These are phyloP conservation scores for Batillaria attramentaria DNA, from an alignment of 1,140 invertebrate species.

Conservation along the genomic window DNA sequence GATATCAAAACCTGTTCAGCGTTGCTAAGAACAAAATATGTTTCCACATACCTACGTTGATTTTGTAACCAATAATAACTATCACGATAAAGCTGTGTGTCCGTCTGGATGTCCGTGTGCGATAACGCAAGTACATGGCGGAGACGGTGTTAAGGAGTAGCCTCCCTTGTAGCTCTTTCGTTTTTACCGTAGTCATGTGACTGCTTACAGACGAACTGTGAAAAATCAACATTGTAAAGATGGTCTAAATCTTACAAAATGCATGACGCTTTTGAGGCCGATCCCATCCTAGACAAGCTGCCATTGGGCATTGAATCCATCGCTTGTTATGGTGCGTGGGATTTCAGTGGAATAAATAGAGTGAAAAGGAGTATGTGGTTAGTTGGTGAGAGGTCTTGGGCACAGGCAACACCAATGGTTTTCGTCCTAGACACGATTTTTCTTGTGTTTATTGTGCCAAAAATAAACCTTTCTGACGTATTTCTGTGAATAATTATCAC, in stretches of 20 bases:
- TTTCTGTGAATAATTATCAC: not conserved
- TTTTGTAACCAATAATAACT: not conserved
- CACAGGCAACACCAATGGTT: not conserved
- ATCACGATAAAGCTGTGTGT: not conserved
- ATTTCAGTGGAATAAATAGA: not conserved
- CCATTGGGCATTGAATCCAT: conserved; percentile 92
- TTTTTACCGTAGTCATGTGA: conserved; percentile 30
- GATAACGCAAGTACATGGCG: not conserved
- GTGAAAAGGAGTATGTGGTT: not conserved
- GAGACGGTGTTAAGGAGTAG: not conserved
- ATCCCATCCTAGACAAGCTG: conserved; percentile 83
- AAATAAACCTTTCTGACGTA: too few relatives aligned
- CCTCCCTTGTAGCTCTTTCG: not conserved
- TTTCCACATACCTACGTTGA: not conserved
- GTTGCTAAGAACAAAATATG: not conserved
- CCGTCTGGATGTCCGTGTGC: not conserved
- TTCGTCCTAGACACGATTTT: not conserved
- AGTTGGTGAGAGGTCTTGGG: not conserved
- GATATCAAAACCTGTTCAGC: not conserved
- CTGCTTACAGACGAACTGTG: not conserved
- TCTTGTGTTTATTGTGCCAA: not conserved
- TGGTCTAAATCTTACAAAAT: conserved; percentile 72
- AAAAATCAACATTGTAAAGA: not conserved
- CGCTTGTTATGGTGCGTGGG: conserved; percentile 86
- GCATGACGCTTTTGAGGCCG: conserved; percentile 90